Evolutionary conservation across 2,113 vertebrate genomes (phyloP).

Genomic region (Cyphomyrus discorhynchus): DNA sequence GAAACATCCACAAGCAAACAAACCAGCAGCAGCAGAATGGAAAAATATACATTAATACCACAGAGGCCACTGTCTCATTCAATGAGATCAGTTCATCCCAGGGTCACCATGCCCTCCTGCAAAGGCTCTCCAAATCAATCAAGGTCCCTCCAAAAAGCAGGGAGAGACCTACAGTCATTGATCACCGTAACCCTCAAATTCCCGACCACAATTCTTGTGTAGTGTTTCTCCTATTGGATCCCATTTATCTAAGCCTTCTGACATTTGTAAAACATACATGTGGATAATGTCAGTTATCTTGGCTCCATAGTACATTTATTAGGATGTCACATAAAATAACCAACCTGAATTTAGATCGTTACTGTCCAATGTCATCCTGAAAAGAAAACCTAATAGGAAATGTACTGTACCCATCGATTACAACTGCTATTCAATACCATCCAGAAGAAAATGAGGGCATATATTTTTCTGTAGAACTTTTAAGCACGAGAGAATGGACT

Average conservation of each 20-base stretch:
- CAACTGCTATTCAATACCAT: neutral
- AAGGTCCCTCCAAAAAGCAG: conserved; percentile 16
- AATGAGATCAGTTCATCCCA: conserved; percentile 2
- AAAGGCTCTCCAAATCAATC: conserved; percentile 37
- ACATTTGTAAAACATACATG: neutral
- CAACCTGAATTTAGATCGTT: neutral
- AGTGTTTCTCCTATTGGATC: neutral
- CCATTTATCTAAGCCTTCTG: neutral
- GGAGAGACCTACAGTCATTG: conserved; percentile 32
- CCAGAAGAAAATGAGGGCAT: neutral
- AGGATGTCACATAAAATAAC: conserved; percentile 7
- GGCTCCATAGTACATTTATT: neutral
- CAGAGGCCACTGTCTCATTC: neutral
- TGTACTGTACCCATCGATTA: neutral
- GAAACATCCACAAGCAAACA: neutral
- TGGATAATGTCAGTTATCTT: neutral
- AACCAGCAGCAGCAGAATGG: neutral
- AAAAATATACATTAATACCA: neutral
- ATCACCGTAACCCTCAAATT: conserved; percentile 20
- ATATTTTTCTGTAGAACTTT: neutral
- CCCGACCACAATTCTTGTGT: neutral
- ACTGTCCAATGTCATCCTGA: neutral
- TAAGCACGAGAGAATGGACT: neutral
- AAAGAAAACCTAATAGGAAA: neutral
- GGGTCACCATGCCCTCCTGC: conserved; percentile 25